Conservation (phyloP, 2,888 invertebrate species). For the Celastrina argiolus region DNA sequence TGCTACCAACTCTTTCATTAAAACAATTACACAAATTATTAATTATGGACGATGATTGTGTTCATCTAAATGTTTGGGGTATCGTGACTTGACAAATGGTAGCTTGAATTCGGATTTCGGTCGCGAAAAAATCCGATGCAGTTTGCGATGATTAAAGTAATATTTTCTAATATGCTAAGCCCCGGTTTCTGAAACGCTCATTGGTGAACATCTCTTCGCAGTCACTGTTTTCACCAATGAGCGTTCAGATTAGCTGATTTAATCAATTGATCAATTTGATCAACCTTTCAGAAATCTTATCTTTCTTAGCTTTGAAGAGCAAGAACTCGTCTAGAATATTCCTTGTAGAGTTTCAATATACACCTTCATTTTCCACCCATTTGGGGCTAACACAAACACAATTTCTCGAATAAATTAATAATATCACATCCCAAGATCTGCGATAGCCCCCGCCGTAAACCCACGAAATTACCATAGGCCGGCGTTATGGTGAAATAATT, state of each 20-base stretch:
- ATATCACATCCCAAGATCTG: background rate
- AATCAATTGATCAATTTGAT: too few relatives aligned
- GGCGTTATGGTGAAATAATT: conserved; percentile 24
- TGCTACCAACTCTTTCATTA: conserved; percentile 71
- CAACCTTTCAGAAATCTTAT: too few relatives aligned
- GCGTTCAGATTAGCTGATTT: too few relatives aligned
- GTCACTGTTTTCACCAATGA: too few relatives aligned
- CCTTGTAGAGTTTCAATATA: background rate
- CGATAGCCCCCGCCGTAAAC: background rate
- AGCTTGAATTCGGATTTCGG: background rate
- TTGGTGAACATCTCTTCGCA: too few relatives aligned
- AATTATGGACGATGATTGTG: conserved; percentile 39
- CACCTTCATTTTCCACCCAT: background rate
- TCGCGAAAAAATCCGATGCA: too few relatives aligned
- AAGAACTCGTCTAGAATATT: background rate
- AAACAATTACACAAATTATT: conserved; percentile 49
- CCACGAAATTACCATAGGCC: background rate
- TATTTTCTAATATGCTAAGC: too few relatives aligned
- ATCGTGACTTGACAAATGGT: background rate
- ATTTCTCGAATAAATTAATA: background rate
- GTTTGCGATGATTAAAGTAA: too few relatives aligned
- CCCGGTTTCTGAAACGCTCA: too few relatives aligned
- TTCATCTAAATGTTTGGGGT: conserved; percentile 27
- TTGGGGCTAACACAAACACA: background rate
- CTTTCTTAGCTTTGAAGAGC: too few relatives aligned